These are phyloP conservation scores for Reticulitermes lucifugus DNA, from an alignment of 2,888 invertebrate genomes.

Conservation along the genomic window DNA sequence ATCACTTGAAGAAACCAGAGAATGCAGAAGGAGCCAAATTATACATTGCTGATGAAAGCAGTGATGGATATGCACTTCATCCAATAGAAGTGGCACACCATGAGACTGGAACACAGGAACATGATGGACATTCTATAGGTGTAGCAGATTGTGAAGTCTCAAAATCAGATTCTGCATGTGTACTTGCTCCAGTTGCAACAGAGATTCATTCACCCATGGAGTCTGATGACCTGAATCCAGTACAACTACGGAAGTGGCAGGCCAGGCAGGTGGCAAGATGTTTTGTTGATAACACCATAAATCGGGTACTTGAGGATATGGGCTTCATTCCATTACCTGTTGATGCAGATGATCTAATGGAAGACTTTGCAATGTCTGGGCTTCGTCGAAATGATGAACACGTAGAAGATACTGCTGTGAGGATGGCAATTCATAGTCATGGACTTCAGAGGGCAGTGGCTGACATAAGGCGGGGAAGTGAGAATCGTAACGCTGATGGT, in stretches of 20 bases:
- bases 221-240: neutral
- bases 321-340: constrained; percentile 65
- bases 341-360: constrained; percentile 55
- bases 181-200: neutral
- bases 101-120: neutral
- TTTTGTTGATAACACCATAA: constrained; percentile 77
- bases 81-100: constrained; percentile 25
- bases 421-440: constrained; percentile 80
- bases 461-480: neutral
- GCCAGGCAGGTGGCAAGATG: constrained; percentile 75
- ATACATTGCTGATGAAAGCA: constrained; percentile 25
- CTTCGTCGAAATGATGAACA: constrained; percentile 63
- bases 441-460: constrained; percentile 68
- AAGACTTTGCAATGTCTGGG: constrained; percentile 58
- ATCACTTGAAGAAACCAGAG: constrained; percentile 53
- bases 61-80: neutral
- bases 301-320: constrained; percentile 74
- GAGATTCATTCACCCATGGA: neutral
- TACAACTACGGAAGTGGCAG: constrained; percentile 70
- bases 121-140: neutral
- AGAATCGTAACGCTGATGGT: neutral
- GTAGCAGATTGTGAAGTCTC: neutral
- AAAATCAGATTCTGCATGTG: neutral
- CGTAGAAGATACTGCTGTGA: constrained; percentile 77
- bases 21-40: constrained; percentile 35